phyloP scores from a whole-genome alignment of 2,113 vertebrate genomes.

The Progne subis region DNA sequence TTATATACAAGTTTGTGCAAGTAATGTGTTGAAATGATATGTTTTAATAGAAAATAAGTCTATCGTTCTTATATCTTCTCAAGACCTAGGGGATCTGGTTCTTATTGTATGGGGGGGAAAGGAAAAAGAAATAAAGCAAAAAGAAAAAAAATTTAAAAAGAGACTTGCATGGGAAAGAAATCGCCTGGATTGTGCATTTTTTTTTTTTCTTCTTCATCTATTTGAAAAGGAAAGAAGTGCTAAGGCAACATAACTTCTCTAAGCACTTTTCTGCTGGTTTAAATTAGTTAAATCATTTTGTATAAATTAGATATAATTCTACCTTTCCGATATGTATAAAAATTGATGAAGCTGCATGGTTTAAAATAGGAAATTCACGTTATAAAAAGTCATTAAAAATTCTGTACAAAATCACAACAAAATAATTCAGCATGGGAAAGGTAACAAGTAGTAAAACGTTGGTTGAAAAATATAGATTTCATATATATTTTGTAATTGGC shows the following conservation, averaged over 20 bases:
- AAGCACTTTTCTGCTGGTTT: constrained; percentile 90
- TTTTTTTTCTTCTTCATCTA: constrained; percentile 71
- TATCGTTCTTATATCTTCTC: constrained; percentile 66
- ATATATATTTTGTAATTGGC: constrained; percentile 90
- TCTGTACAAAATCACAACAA: constrained; percentile 95
- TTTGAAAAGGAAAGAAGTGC: constrained; percentile 84
- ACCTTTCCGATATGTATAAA: constrained; percentile 87
- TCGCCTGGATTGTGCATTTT: constrained; percentile 75
- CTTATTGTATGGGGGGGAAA: constrained; percentile 11
- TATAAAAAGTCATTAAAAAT: constrained; percentile 93
- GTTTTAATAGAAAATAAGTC: constrained; percentile 73
- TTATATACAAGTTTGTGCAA: constrained; percentile 82
- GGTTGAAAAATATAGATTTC: constrained; percentile 93
- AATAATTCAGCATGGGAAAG: constrained; percentile 91
- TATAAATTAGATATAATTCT: constrained; percentile 90
- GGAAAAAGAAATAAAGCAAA: neutral
- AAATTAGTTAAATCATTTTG: constrained; percentile 84
- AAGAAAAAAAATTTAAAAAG: neutral
- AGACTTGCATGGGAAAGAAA: constrained; percentile 72
- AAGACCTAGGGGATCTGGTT: constrained; percentile 64
- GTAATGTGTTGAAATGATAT: constrained; percentile 74
- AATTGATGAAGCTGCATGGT: constrained; percentile 88
- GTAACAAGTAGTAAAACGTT: constrained; percentile 89
- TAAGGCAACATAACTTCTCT: constrained; percentile 89
- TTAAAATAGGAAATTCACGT: constrained; percentile 89